phyloP scores from a whole-genome alignment of 2,113 vertebrate species.

The Toxotes chatareus region DNA sequence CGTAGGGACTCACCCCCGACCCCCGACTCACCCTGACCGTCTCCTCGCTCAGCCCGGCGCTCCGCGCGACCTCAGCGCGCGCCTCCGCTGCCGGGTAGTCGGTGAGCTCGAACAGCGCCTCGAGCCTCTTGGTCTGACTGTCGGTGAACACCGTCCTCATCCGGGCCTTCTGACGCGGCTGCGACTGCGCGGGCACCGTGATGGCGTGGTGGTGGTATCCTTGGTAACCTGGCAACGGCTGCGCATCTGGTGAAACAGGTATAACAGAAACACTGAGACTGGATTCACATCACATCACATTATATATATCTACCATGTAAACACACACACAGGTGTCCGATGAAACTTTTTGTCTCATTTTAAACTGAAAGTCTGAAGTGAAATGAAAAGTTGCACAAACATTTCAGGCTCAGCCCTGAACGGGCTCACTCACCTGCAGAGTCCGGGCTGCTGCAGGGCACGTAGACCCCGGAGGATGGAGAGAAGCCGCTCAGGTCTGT shows the following conservation, averaged over 20 bases:
- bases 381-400: too few relatives aligned
- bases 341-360: too few relatives aligned
- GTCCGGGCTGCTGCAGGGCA: conserved; percentile 23
- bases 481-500: conserved; percentile 15
- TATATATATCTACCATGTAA: too few relatives aligned
- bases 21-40: conserved; percentile 79
- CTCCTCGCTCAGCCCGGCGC: conserved; percentile 78
- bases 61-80: conserved; percentile 73
- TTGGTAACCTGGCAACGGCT: background rate
- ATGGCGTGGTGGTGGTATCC: background rate
- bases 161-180: conserved; percentile 58
- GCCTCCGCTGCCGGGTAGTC: conserved; percentile 75
- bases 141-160: conserved; percentile 82
- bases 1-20: too few relatives aligned
- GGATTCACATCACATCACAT: too few relatives aligned
- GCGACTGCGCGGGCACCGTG: background rate
- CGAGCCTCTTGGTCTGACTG: conserved; percentile 74
- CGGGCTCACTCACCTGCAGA: conserved; percentile 7
- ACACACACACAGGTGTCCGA: too few relatives aligned
- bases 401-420: too few relatives aligned
- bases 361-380: background rate
- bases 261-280: background rate
- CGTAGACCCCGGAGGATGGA: conserved; percentile 13
- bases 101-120: conserved; percentile 74
- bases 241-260: background rate